phyloP scores from a whole-genome alignment of 2,888 invertebrate genomes.

The Corbicula japonica region DNA sequence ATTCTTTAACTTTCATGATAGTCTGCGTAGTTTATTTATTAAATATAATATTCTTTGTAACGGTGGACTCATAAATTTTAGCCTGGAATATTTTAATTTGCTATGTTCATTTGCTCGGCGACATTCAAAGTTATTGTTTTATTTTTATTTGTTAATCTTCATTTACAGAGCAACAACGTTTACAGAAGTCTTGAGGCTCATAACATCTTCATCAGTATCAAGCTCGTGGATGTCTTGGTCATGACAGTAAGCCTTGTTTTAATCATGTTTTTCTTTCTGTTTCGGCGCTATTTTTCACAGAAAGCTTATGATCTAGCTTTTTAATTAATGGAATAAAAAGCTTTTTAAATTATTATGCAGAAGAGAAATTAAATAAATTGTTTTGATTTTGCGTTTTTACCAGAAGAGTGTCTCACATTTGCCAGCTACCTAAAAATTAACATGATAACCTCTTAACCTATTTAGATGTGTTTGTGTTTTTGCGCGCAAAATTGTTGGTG shows the following conservation, averaged over 20 bases:
- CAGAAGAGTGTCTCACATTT: too few species aligned
- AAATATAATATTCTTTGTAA: not conserved
- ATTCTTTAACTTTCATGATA: too few species aligned
- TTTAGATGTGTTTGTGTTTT: too few species aligned
- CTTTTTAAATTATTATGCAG: too few species aligned
- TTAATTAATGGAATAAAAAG: too few species aligned
- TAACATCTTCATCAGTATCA: constrained; percentile 42
- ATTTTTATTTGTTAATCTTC: constrained; percentile 1
- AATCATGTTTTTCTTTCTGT: not conserved
- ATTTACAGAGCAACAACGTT: constrained; percentile 52
- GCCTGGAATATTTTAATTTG: not conserved
- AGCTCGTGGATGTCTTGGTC: constrained; percentile 49
- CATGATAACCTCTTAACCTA: too few species aligned
- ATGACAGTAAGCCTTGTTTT: constrained; percentile 41
- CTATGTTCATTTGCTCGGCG: not conserved
- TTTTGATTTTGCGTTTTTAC: too few species aligned
- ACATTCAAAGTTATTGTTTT: not conserved
- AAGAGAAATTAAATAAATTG: too few species aligned
- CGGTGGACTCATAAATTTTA: not conserved
- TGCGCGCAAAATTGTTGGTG: too few species aligned
- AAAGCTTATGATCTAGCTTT: too few species aligned
- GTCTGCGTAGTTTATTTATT: not conserved
- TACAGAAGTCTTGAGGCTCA: constrained; percentile 49
- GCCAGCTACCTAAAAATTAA: too few species aligned
- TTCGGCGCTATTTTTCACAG: too few species aligned